Conservation (phyloP, 2,797 vertebrate species). For the Sparidentex hasta region DNA sequence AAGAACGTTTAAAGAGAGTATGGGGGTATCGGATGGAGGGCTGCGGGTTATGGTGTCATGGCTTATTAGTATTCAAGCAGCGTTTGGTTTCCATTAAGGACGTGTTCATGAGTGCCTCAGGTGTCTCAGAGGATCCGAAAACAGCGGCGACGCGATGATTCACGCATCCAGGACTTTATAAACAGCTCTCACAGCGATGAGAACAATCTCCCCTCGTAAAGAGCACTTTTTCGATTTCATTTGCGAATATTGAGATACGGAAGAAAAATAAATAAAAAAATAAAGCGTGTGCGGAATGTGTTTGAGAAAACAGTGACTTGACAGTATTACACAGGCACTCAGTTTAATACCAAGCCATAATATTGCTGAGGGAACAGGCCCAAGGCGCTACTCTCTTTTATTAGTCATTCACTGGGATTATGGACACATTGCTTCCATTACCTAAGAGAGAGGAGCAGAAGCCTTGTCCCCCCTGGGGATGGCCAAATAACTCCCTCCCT, state of each 20-base stretch:
- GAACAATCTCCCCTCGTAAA: slow-evolving; percentile 71
- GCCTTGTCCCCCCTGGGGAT: slow-evolving; percentile 74
- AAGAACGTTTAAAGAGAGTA: slow-evolving; percentile 80
- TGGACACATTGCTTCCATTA: slow-evolving; percentile 86
- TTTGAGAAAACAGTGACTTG: slow-evolving; percentile 82
- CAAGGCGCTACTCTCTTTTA: slow-evolving; percentile 85
- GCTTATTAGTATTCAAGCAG: slow-evolving; percentile 85
- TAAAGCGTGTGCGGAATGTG: slow-evolving; percentile 63
- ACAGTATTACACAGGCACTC: slow-evolving; percentile 85
- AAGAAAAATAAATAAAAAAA: slow-evolving; percentile 72
- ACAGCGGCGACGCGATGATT: slow-evolving; percentile 56
- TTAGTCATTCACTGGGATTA: slow-evolving; percentile 86
- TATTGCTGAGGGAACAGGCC: slow-evolving; percentile 81
- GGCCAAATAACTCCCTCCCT: slow-evolving; percentile 69
- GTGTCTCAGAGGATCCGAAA: slow-evolving; percentile 59
- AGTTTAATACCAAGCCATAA: slow-evolving; percentile 83
- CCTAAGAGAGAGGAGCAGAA: slow-evolving; percentile 82
- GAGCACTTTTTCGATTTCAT: slow-evolving; percentile 64
- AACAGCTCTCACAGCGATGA: slow-evolving; percentile 74
- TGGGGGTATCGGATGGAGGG: slow-evolving; percentile 80
- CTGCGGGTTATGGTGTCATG: slow-evolving; percentile 84
- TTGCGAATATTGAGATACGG: slow-evolving; percentile 67
- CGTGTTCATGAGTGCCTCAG: slow-evolving; percentile 65
- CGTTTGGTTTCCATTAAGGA: slow-evolving; percentile 82
- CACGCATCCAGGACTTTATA: slow-evolving; percentile 66